Evolutionary conservation across 2,888 invertebrate genomes (phyloP).

Genomic region (Bhutanitis thaidina): DNA sequence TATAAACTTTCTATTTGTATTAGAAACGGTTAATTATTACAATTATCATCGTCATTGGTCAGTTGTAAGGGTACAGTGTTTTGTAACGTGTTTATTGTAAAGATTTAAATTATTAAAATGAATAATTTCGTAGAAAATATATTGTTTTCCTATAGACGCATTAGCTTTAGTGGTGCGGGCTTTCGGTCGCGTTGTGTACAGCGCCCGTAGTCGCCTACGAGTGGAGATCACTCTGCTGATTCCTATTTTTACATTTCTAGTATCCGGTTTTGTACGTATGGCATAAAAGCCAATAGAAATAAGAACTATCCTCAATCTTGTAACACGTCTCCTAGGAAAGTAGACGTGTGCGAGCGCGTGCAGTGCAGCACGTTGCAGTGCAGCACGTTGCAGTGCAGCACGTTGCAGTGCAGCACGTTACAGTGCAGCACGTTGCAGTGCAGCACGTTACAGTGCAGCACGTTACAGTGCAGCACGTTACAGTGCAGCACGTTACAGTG

Average conservation of each 20-base stretch:
- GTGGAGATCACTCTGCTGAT: not conserved
- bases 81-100: conserved; percentile 62
- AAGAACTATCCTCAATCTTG: too few species aligned
- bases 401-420: too few species aligned
- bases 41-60: conserved; percentile 38
- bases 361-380: too few species aligned
- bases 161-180: conserved; percentile 5
- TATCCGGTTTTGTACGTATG: not conserved
- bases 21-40: conserved; percentile 21
- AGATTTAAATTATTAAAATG: conserved; percentile 38
- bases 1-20: conserved; percentile 41
- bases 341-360: not conserved
- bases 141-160: conserved; percentile 41
- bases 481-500: too few species aligned
- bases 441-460: too few species aligned
- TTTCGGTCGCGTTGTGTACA: not conserved
- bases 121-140: conserved; percentile 50
- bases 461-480: too few species aligned
- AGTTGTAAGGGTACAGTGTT: conserved; percentile 60
- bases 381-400: too few species aligned
- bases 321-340: too few species aligned
- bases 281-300: too few species aligned
- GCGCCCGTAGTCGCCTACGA: not conserved
- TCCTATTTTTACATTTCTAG: conserved; percentile 7
- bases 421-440: too few species aligned